Evolutionary conservation across 2,888 invertebrate species (phyloP).

Genomic region (Chesias legatella): DNA sequence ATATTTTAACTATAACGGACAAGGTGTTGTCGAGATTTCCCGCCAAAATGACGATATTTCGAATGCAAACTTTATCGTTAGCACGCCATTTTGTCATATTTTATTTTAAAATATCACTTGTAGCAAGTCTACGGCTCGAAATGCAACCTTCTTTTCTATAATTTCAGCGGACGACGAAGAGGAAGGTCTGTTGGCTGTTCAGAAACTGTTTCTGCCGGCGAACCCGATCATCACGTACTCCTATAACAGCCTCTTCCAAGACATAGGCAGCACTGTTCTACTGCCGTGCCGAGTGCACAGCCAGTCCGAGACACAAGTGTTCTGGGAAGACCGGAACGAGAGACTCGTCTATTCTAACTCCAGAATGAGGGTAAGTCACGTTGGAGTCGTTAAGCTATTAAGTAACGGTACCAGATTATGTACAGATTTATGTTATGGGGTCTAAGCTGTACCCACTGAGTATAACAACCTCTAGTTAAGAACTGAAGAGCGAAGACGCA

Average conservation of each 20-base stretch:
- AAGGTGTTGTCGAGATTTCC: too few relatives aligned
- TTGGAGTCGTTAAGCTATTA: neutral
- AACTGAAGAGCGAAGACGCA: too few relatives aligned
- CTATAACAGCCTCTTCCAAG: constrained; percentile 76
- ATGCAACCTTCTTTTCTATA: constrained; percentile 10
- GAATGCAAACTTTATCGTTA: too few relatives aligned
- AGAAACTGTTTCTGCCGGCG: constrained; percentile 61
- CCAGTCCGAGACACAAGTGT: constrained; percentile 80
- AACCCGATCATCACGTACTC: constrained; percentile 77
- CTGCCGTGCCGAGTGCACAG: constrained; percentile 86
- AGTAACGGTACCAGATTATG: too few relatives aligned
- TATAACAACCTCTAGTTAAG: too few relatives aligned
- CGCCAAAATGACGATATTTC: too few relatives aligned
- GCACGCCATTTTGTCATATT: too few relatives aligned
- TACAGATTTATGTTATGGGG: too few relatives aligned
- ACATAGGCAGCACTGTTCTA: constrained; percentile 81
- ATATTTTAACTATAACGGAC: too few relatives aligned
- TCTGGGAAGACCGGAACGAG: constrained; percentile 83
- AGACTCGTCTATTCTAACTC: constrained; percentile 71
- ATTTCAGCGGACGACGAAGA: constrained; percentile 40
- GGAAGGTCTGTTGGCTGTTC: constrained; percentile 50
- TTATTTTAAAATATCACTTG: too few relatives aligned
- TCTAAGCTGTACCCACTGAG: too few relatives aligned
- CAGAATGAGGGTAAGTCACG: constrained; percentile 63
- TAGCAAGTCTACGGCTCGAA: too few relatives aligned